These are phyloP conservation scores for Atta colombica DNA, from an alignment of 1,140 invertebrate genomes.

Conservation along the genomic window DNA sequence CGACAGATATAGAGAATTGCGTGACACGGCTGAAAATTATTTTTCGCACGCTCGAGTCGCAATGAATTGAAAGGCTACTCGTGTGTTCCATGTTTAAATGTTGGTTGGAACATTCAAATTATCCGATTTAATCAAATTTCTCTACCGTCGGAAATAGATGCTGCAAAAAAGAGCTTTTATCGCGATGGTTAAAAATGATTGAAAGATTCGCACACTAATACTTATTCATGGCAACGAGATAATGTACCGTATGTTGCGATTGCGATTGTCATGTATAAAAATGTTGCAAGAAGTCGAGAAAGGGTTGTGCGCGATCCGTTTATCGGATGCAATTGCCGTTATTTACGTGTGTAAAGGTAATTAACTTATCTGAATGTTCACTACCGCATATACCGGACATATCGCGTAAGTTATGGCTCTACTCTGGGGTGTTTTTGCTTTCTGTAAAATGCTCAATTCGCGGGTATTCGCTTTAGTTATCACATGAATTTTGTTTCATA, in stretches of 20 bases:
- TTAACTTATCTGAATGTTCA: slow-evolving; percentile 63
- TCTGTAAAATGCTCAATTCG: slow-evolving; percentile 29
- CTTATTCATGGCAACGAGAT: neutral
- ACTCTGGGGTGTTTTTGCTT: slow-evolving; percentile 16
- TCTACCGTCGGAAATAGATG: neutral
- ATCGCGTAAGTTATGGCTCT: slow-evolving; percentile 52
- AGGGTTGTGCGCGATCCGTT: slow-evolving; percentile 38
- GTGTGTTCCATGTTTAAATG: neutral
- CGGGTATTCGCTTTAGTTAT: slow-evolving; percentile 25
- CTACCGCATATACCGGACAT: slow-evolving; percentile 21
- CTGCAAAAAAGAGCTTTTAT: slow-evolving; percentile 11
- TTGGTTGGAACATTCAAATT: neutral
- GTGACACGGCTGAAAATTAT: slow-evolving; percentile 2
- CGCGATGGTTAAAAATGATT: slow-evolving; percentile 5
- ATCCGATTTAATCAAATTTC: neutral
- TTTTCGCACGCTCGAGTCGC: neutral
- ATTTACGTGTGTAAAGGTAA: slow-evolving; percentile 67
- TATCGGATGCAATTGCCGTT: slow-evolving; percentile 65
- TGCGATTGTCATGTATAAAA: slow-evolving; percentile 35
- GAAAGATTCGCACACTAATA: neutral
- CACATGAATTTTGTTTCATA: neutral
- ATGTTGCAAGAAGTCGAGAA: slow-evolving; percentile 25
- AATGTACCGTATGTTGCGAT: slow-evolving; percentile 29
- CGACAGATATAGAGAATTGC: slow-evolving; percentile 28
- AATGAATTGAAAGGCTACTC: neutral